Percentiles rank a stretch among this genome's conserved stretches.
Evolutionary conservation across 2,888 invertebrate species (phyloP).

Genomic region (Lepidonotus clava): DNA sequence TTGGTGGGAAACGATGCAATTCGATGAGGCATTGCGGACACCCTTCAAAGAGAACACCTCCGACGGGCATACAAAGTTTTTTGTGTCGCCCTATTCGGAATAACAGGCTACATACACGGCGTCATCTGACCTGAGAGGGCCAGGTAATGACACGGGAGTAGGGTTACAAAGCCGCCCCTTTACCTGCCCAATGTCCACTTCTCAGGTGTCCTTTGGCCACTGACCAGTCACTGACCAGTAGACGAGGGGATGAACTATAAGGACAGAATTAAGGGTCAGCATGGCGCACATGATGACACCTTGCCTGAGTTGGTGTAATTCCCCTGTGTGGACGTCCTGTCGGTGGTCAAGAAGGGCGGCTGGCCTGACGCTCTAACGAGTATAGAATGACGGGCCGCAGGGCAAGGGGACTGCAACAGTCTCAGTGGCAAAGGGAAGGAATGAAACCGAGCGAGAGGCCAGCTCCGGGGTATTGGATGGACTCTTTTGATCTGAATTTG

Average conservation of each 20-base stretch:
- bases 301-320: background rate
- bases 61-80: background rate
- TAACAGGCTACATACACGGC: background rate
- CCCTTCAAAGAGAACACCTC: background rate
- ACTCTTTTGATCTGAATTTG: conserved; percentile 22
- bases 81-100: background rate
- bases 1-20: background rate
- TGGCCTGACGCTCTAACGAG: no score
- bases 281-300: background rate
- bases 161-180: background rate
- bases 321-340: background rate
- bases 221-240: background rate
- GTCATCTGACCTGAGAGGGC: background rate
- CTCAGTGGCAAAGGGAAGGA: background rate
- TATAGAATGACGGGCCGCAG: background rate
- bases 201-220: background rate
- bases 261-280: background rate
- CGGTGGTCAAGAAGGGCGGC: background rate
- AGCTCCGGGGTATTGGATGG: background rate
- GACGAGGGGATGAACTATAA: background rate
- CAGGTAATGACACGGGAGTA: conserved; percentile 4
- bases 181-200: background rate
- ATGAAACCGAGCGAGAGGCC: background rate
- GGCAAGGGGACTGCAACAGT: background rate
- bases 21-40: background rate